Percentiles rank a stretch among this genome's conserved stretches.
Conservation (phyloP, 2,797 vertebrate genomes). For the Hyperoplus immaculatus region DNA sequence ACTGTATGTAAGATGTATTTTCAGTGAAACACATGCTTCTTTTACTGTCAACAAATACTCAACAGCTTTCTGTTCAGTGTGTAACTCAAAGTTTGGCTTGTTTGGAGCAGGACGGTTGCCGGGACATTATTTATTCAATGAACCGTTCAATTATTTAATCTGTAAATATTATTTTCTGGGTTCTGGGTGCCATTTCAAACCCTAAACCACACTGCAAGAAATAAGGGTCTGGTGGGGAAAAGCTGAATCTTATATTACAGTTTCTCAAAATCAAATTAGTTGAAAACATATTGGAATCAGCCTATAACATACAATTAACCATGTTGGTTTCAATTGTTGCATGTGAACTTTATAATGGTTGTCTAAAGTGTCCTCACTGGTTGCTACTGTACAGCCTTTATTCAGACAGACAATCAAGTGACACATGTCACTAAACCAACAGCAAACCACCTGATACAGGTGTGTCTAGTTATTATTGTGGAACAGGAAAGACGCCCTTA, state of each 20-base stretch:
- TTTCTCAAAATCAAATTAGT: too few species aligned
- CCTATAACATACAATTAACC: not conserved
- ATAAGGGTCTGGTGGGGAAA: not conserved
- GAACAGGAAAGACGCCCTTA: not conserved
- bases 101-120: too few species aligned
- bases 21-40: too few species aligned
- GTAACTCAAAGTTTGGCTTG: too few species aligned
- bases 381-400: not conserved
- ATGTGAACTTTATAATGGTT: not conserved
- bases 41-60: too few species aligned
- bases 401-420: not conserved
- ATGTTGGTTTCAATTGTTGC: not conserved
- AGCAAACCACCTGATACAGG: not conserved
- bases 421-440: constrained; percentile 1
- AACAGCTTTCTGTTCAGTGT: too few species aligned
- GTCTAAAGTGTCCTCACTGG: not conserved
- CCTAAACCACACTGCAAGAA: not conserved
- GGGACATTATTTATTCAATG: not conserved
- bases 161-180: not conserved
- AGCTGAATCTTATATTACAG: not conserved
- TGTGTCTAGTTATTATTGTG: not conserved
- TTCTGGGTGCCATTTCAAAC: not conserved
- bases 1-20: too few species aligned
- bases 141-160: not conserved
- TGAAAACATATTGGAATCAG: not conserved